Percentiles rank a stretch among this genome's conserved stretches.
Evolutionary conservation across 2,888 invertebrate genomes (phyloP).

Genomic region (Chaitophorus viminalis): DNA sequence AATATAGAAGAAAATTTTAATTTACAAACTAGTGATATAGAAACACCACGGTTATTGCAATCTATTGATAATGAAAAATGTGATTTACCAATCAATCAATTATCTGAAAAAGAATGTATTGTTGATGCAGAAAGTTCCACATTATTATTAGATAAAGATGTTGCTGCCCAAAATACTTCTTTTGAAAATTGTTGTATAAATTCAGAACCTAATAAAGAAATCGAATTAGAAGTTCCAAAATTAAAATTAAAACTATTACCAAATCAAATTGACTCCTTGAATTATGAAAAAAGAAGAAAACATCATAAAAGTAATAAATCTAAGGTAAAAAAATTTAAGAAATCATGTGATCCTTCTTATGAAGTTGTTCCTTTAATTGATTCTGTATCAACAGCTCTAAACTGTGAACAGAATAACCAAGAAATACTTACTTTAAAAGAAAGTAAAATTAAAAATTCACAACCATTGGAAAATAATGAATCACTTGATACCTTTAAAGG

Average conservation of each 20-base stretch:
- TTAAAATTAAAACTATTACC: conserved; percentile 13
- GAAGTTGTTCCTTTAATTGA: conserved; percentile 1
- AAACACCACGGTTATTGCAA: not conserved
- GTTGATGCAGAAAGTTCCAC: not conserved
- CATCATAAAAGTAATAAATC: not conserved
- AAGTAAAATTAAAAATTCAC: not conserved
- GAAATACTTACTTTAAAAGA: not conserved
- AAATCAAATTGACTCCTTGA: not conserved
- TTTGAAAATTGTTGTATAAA: not conserved
- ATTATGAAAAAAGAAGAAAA: not conserved
- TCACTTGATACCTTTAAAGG: conserved; percentile 22
- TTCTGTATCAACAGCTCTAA: not conserved
- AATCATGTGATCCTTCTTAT: not conserved
- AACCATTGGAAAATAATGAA: not conserved
- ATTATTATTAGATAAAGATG: not conserved
- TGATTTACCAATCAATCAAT: not conserved
- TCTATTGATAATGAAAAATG: not conserved
- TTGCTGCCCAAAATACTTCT: not conserved
- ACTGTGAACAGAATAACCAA: not conserved
- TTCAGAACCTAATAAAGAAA: not conserved
- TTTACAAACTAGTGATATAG: not conserved
- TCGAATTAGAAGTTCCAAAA: conserved; percentile 11
- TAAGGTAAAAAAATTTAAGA: conserved; percentile 7
- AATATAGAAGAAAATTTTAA: conserved; percentile 6
- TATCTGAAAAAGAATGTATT: not conserved